Base-by-base conservation (phyloP, 1,140 invertebrate genomes). In the Leptinotarsa undecemlineata region DNA sequence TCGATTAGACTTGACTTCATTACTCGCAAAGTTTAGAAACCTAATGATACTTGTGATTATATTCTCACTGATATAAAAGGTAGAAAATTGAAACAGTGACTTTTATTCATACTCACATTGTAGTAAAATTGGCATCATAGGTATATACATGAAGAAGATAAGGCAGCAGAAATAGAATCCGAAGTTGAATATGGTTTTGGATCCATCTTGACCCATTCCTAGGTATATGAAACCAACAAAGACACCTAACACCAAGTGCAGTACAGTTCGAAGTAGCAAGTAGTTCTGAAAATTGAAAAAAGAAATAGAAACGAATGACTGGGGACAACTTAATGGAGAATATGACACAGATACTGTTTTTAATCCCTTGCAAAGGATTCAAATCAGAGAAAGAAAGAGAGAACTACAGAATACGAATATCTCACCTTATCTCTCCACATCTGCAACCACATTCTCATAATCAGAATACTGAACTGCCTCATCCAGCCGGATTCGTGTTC, bases 111-210 rank as follows among this genome's bases (percentile, higher is more conserved):
- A 77, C 75, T 91, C 88, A 95, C 93, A 94, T 77, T 92, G 88
- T 76, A 94, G 84, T 57, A 95, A 84, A 48, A 93, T 88, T 3
- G 93, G 93, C 85, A 94, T 89, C 91, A 95, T 92, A 0, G 94
- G 92, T 23, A 94, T 88, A 81, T 93, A 95, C 72, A 94, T 86
- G 82, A 94, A 92, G 3, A 91, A 89, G 66, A 95, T 94, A 47
- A 92, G 85, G 75, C 91, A 92, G 0, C 91, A 90, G 73, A 93
- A 94, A 77, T 92, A 94, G 81, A 94, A 94, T 14, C 93, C 93
- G 82, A 94, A 94, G 82, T 94, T 95, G 79, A 92, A 94, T 13
- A 95, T 86, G 0, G 92, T 92, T 80, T 93, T 94, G 0, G 93
- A 93, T 0, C 90, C 94, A 78, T 94, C 92, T 73, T 91, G 90